Conservation (phyloP, 2,797 vertebrate species). For the Fundulus diaphanus region DNA sequence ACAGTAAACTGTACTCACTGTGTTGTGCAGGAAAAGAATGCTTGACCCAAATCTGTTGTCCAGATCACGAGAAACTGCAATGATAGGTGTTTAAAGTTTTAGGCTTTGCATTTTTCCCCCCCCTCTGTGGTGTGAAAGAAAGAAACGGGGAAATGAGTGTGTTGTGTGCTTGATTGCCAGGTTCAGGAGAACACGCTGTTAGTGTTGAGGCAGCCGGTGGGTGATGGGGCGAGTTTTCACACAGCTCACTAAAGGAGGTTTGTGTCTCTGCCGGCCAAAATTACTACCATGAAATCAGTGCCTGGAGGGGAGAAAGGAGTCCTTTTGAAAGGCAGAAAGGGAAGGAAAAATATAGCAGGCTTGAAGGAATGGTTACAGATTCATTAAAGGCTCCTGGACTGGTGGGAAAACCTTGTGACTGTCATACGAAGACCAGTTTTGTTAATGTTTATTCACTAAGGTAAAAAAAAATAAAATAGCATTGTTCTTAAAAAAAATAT, state of each 20-base stretch:
- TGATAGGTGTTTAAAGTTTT: constrained; percentile 34
- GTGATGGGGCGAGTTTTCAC: constrained; percentile 72
- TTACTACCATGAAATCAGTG: constrained; percentile 79
- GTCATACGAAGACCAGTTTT: constrained; percentile 20
- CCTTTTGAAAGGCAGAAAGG: constrained; percentile 49
- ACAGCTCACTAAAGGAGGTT: constrained; percentile 70
- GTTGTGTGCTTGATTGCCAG: constrained; percentile 68
- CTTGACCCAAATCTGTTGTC: constrained; percentile 30
- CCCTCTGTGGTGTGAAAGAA: constrained; percentile 25
- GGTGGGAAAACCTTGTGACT: constrained; percentile 53
- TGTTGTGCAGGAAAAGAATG: constrained; percentile 12
- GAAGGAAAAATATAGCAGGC: constrained; percentile 53
- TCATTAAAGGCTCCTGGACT: constrained; percentile 51
- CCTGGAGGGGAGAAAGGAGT: constrained; percentile 59
- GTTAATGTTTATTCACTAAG: constrained; percentile 6
- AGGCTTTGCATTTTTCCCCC: constrained; percentile 40
- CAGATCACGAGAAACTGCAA: constrained; percentile 38
- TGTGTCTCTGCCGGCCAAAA: constrained; percentile 72
- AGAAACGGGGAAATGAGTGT: constrained; percentile 62
- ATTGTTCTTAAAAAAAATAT: not conserved
- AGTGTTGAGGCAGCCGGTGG: constrained; percentile 69
- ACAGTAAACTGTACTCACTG: constrained; percentile 14
- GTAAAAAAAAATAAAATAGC: constrained; percentile 9
- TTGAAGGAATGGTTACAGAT: constrained; percentile 45
- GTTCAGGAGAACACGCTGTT: constrained; percentile 70